Base-by-base conservation (phyloP, 2,113 vertebrate genomes). In the Struthidea cinerea region DNA sequence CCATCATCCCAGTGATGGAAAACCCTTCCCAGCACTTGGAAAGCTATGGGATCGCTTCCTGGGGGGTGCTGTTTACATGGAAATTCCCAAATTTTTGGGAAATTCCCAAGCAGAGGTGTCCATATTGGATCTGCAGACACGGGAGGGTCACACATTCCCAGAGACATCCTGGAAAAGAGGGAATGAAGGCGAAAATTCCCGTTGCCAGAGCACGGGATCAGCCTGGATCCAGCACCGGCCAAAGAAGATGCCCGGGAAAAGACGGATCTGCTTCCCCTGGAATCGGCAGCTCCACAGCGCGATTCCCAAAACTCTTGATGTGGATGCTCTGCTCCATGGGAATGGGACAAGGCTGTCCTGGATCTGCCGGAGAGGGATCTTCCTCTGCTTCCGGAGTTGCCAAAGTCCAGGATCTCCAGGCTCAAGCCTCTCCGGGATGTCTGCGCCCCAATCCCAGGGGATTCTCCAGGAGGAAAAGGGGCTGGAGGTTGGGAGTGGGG, bases 321-420 rank as follows among this genome's bases (percentile, higher is more conserved):
- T 21, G 52, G 60, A 5, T 39, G 13, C 21, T 41, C 16, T n/a
- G 56, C 44, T 70, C 56, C 44, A 2, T 6, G 50, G 69, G 69
- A 70, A 65, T 5, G 56, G 26, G 60, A 35, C 4, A 6, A 32
- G 20, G n/a, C 21, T 50, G 12, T 6, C 44, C n/a, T 0, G 7
- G 61, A 44, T 46, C 4, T 0, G 33, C 14, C 0, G 0, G 49
- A 41, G 23, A 35, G 10, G 28, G 63, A 55, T 26, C 4, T 12
- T 11, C 12, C 21, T 28, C 64, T 35, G 28, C 81, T 46, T 33
- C 68, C 33, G 35, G 42, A 70, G 33, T 15, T 42, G 8, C 50
- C 44, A 22, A 64, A 85, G 0, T 14, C 6, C 0, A 0, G 8
- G n/a, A 52, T 12, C 24, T 41, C 68, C 6, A 4, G 37, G 35